Conservation (phyloP, 2,113 vertebrate species). For the Oncorhynchus keta region DNA sequence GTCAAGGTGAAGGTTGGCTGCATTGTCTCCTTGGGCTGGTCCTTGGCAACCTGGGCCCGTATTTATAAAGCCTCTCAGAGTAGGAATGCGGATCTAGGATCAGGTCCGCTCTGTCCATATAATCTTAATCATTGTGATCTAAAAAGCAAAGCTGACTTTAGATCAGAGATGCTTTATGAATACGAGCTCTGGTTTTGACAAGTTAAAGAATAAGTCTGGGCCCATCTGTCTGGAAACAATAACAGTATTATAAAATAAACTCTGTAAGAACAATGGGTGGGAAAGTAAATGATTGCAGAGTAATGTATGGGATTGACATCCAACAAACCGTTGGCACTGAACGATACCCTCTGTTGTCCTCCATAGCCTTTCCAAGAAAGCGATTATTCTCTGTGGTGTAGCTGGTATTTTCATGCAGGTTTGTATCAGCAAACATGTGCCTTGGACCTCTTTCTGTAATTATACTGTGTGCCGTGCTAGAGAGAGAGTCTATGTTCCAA, state of each 20-base stretch:
- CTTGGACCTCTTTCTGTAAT: conserved; percentile 36
- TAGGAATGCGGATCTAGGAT: too few species aligned
- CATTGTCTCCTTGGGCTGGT: too few species aligned
- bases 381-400: conserved; percentile 30
- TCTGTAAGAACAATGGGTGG: conserved; percentile 43
- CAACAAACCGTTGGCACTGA: conserved; percentile 41
- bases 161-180: too few species aligned
- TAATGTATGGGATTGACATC: conserved; percentile 57
- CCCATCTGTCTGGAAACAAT: conserved; percentile 40
- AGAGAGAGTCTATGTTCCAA: too few species aligned
- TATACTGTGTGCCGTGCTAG: neutral
- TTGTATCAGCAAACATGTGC: conserved; percentile 38
- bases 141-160: too few species aligned
- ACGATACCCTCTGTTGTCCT: conserved; percentile 44
- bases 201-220: conserved; percentile 39
- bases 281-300: conserved; percentile 56
- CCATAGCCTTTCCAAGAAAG: conserved; percentile 52
- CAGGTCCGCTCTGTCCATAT: too few species aligned
- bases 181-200: conserved; percentile 40
- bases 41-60: too few species aligned
- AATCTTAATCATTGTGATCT: too few species aligned
- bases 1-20: too few species aligned
- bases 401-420: conserved; percentile 51
- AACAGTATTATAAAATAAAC: conserved; percentile 18
- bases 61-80: too few species aligned